Evolutionary conservation across 2,888 invertebrate genomes (phyloP).

Genomic region (Agrochola lychnidis): DNA sequence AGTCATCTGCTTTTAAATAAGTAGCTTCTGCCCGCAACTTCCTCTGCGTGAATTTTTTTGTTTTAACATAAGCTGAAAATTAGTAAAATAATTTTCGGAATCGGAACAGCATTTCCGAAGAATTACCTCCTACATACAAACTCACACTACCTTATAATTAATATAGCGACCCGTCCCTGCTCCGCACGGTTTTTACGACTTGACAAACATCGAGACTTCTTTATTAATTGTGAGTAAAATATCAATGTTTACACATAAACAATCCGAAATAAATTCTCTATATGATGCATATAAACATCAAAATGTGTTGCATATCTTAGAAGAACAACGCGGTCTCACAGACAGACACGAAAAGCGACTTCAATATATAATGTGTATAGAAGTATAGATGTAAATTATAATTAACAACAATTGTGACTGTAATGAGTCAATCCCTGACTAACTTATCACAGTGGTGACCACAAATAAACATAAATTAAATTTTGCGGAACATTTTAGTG

Average conservation of each 20-base stretch:
- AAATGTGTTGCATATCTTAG: too few species aligned
- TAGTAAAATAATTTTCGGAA: background rate
- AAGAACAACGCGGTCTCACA: too few species aligned
- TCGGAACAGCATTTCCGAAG: background rate
- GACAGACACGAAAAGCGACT: too few species aligned
- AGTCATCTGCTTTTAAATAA: slow-evolving; percentile 41
- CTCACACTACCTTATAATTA: background rate
- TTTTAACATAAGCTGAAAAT: background rate
- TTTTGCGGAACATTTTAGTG: slow-evolving; percentile 1
- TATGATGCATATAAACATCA: too few species aligned
- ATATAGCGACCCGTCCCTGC: too few species aligned
- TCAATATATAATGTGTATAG: too few species aligned
- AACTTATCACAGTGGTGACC: background rate
- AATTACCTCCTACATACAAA: background rate
- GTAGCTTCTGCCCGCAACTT: background rate
- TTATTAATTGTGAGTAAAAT: too few species aligned
- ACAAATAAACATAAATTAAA: background rate
- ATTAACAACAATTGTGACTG: background rate
- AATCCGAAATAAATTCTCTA: too few species aligned
- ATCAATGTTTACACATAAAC: too few species aligned
- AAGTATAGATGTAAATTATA: background rate
- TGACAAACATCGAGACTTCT: too few species aligned
- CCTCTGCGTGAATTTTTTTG: background rate
- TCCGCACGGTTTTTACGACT: too few species aligned
- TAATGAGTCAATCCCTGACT: background rate